Evolutionary conservation across 2,113 vertebrate species (phyloP), one percentile per base, ranked within the genome.

Genomic region (Hemibagrus wyckioides): DNA sequence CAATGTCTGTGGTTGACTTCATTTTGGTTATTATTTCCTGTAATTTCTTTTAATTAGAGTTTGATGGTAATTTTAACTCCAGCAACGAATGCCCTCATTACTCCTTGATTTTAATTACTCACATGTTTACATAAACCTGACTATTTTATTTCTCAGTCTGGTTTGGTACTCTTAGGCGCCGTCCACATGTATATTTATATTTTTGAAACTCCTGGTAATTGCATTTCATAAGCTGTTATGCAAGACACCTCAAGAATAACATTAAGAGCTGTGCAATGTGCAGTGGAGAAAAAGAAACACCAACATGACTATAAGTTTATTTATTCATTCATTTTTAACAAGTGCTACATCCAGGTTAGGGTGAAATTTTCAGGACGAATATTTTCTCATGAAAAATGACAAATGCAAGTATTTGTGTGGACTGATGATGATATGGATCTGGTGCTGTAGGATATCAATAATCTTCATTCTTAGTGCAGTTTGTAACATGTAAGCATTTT

Each of bases 71-170:
- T 75, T 86, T 88, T 90, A 89, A 80, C 89, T 92, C 77, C 82
- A 88, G 90, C 85, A 50, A 77, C 88, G 92, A 92, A 92, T 91
- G 89, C 91, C 90, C 93, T 94, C 86, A 89, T 90, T 90, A 88
- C 88, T 90, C 90, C 90, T 90, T 88, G 90, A 91, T 92, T 92
- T 90, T 90, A 92, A 88, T 87, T 86, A 82, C 56, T 81, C 28
- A 84, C 54, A 82, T 30, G 30, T 73, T 87, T 56, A 81, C 39
- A 44, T 61, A 65, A 75, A 82, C 52, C 91, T 90, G 84, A 91
- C 88, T 92, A 90, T 92, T 88, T 89, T 86, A 83, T 85, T 54
- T 80, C 57, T 86, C 75, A 48, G 48, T 33, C 30, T 84, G 19
- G 30, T 28, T 81, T 39, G 7, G 52, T 57, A 73, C 41, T 14